Evolutionary conservation across 2,888 invertebrate species (phyloP).

Genomic region (Dorcus parallelipipedus): DNA sequence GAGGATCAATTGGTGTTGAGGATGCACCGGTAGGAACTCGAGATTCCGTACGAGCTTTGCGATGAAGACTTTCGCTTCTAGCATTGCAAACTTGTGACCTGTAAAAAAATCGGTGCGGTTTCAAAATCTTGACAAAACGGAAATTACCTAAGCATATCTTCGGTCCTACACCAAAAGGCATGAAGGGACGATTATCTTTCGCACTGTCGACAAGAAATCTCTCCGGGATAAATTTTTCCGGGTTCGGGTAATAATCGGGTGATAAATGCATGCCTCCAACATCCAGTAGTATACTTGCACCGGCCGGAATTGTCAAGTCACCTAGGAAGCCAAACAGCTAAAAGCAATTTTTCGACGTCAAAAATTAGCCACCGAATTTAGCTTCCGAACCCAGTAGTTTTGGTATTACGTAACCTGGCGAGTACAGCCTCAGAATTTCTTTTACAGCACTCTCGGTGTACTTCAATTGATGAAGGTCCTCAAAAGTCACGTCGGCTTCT

Average conservation of each 20-base stretch:
- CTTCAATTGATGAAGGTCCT: constrained; percentile 20
- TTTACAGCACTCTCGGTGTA: constrained; percentile 26
- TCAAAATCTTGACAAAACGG: too few species aligned
- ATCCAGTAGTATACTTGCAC: not conserved
- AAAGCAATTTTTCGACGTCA: too few species aligned
- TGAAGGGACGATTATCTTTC: not conserved
- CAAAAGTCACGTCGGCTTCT: constrained; percentile 3
- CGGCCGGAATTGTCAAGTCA: constrained; percentile 1
- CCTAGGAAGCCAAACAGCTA: not conserved
- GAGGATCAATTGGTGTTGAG: constrained; percentile 1
- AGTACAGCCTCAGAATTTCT: constrained; percentile 22
- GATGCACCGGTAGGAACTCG: constrained; percentile 2
- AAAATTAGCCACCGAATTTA: too few species aligned
- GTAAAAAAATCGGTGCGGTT: too few species aligned
- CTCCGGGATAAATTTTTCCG: constrained; percentile 20
- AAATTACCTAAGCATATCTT: constrained; percentile 1
- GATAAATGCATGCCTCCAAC: constrained; percentile 12
- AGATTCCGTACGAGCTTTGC: not conserved
- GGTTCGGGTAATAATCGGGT: constrained; percentile 15
- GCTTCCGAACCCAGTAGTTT: constrained; percentile 2
- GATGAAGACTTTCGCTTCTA: too few species aligned
- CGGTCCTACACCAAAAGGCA: not conserved
- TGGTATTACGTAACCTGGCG: constrained; percentile 18
- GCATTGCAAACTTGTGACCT: too few species aligned
- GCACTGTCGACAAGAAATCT: constrained; percentile 15